Evolutionary conservation across 2,888 invertebrate species (phyloP).

Genomic region (Harpalus rufipes): DNA sequence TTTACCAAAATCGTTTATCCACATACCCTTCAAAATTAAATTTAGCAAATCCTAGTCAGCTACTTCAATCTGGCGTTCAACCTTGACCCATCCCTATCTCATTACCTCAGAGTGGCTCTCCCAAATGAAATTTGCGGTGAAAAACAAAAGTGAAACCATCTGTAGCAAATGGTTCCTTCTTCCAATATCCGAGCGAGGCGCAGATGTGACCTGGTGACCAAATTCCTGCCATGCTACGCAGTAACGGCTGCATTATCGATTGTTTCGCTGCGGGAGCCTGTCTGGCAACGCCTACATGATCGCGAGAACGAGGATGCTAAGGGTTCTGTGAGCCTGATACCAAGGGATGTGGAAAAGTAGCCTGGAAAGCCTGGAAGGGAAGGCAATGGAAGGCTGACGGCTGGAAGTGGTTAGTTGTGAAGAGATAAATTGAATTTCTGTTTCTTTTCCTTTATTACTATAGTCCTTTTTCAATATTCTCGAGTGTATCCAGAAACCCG

Average conservation of each 20-base stretch:
- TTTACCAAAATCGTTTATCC: background rate
- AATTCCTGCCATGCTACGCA: slow-evolving; percentile 11
- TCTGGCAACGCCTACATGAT: slow-evolving; percentile 29
- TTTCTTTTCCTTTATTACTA: background rate
- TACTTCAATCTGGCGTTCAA: background rate
- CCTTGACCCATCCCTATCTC: slow-evolving; percentile 14
- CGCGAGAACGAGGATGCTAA: background rate
- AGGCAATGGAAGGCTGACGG: background rate
- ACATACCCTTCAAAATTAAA: background rate
- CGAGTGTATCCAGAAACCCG: background rate
- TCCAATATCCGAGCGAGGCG: slow-evolving; percentile 14
- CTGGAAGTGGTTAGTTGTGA: background rate
- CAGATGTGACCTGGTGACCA: slow-evolving; percentile 51
- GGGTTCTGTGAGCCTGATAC: slow-evolving; percentile 24
- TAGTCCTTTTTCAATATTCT: background rate
- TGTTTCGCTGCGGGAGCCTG: slow-evolving; percentile 24
- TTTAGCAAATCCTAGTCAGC: background rate
- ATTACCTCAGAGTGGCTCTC: background rate
- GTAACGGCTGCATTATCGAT: slow-evolving; percentile 35
- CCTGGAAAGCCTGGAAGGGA: slow-evolving; percentile 25
- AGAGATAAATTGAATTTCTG: background rate
- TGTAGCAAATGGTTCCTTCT: slow-evolving; percentile 14
- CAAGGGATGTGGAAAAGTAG: background rate
- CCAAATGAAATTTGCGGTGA: slow-evolving; percentile 3
- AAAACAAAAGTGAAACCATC: slow-evolving; percentile 29